Percentiles rank a stretch among this genome's conserved stretches.
Evolutionary conservation across 2,888 invertebrate genomes (phyloP).

Genomic region (Plagodis pulveraria): DNA sequence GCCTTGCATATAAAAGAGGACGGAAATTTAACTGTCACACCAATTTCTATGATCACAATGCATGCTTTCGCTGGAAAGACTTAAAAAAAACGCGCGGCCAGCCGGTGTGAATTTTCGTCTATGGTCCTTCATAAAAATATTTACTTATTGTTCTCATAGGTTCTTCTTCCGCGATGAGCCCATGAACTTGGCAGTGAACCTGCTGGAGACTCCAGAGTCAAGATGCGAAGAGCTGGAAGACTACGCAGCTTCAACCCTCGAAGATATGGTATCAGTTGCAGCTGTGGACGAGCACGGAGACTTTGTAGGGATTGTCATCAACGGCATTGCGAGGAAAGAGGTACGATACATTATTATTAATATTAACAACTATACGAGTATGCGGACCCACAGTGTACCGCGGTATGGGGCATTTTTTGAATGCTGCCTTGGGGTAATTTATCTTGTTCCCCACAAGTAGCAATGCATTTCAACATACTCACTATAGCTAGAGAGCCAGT

Average conservation of each 20-base stretch:
- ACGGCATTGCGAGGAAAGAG: slow-evolving; percentile 73
- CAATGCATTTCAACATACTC: too few species aligned
- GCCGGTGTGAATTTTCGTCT: too few species aligned
- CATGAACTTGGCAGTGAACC: slow-evolving; percentile 85
- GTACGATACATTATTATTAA: slow-evolving; percentile 46
- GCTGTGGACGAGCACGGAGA: slow-evolving; percentile 86
- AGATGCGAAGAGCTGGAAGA: slow-evolving; percentile 87
- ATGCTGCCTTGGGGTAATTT: too few species aligned
- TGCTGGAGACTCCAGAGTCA: slow-evolving; percentile 85
- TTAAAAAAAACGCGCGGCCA: too few species aligned
- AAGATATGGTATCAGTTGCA: slow-evolving; percentile 86
- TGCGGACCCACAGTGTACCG: too few species aligned
- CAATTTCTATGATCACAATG: too few species aligned
- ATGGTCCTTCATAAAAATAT: background rate
- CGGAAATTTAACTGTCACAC: too few species aligned
- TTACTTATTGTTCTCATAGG: slow-evolving; percentile 48
- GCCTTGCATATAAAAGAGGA: too few species aligned
- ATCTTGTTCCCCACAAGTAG: too few species aligned
- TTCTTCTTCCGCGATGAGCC: slow-evolving; percentile 91
- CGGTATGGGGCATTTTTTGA: too few species aligned
- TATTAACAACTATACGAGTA: background rate
- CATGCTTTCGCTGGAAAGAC: too few species aligned
- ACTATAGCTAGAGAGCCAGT: too few species aligned
- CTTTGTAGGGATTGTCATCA: slow-evolving; percentile 84
- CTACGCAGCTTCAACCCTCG: slow-evolving; percentile 84